Evolutionary conservation across 2,888 invertebrate species (phyloP).

Genomic region (Conchocele bisecta): DNA sequence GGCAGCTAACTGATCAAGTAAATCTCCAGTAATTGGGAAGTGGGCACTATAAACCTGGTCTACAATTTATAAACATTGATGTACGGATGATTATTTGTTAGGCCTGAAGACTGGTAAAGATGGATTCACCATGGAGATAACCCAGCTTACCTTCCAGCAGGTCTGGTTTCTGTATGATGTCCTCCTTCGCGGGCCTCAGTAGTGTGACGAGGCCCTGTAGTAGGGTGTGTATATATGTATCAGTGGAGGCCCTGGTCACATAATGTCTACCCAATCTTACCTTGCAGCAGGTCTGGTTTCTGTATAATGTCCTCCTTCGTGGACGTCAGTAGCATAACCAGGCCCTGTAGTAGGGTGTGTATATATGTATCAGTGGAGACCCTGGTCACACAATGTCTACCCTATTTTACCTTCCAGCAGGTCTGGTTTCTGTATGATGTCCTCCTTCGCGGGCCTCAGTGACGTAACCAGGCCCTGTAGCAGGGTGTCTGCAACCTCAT

Average conservation of each 20-base stretch:
- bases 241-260: no score
- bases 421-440: constrained; percentile 73
- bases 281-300: constrained; percentile 74
- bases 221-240: no score
- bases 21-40: no score
- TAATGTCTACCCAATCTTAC: constrained; percentile 52
- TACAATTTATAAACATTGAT: no score
- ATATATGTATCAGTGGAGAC: no score
- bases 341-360: no score
- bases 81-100: no score
- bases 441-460: constrained; percentile 78
- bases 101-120: no score
- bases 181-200: constrained; percentile 78
- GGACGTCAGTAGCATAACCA: constrained; percentile 78
- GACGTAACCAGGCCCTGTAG: constrained; percentile 77
- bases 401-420: constrained; percentile 71
- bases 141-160: constrained; percentile 76
- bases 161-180: constrained; percentile 73
- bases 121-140: no score
- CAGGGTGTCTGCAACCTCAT: constrained; percentile 75
- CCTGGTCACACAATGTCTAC: not conserved
- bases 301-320: constrained; percentile 77
- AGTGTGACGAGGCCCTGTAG: constrained; percentile 79
- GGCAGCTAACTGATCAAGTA: no score
- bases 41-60: no score